phyloP scores from a whole-genome alignment of 2,888 invertebrate species.

The Neuroscelio doddi region DNA sequence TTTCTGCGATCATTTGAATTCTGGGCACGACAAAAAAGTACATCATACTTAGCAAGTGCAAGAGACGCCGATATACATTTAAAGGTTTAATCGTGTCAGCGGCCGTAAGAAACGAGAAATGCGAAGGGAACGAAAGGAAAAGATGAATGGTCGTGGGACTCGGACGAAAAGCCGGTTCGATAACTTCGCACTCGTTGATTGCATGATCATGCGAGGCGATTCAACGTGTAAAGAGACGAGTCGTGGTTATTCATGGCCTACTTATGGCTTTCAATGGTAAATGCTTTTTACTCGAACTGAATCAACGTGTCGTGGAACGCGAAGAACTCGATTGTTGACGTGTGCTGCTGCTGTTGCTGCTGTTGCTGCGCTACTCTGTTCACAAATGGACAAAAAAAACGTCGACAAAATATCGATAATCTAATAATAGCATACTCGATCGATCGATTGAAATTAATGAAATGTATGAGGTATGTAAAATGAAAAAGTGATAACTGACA shows the following conservation, averaged over 20 bases:
- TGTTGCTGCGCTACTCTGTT: too few relatives aligned
- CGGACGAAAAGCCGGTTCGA: constrained; percentile 24
- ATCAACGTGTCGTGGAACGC: too few relatives aligned
- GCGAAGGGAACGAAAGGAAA: constrained; percentile 26
- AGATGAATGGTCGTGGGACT: constrained; percentile 17
- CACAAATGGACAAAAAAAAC: too few relatives aligned
- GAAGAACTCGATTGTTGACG: too few relatives aligned
- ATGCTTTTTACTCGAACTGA: not conserved
- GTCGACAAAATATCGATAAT: too few relatives aligned
- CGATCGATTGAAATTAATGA: too few relatives aligned
- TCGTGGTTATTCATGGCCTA: constrained; percentile 27
- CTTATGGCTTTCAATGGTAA: constrained; percentile 4
- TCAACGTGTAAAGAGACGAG: constrained; percentile 17
- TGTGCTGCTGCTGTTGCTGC: too few relatives aligned
- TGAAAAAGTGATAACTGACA: constrained; percentile 4
- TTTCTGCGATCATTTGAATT: not conserved
- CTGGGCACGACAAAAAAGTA: not conserved
- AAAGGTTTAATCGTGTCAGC: constrained; percentile 25
- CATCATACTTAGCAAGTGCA: not conserved
- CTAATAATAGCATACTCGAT: too few relatives aligned
- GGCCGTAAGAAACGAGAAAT: constrained; percentile 15
- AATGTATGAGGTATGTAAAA: not conserved
- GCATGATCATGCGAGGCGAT: constrained; percentile 28
- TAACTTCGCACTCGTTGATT: constrained; percentile 29
- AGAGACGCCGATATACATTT: constrained; percentile 13